Evolutionary conservation across 2,888 invertebrate species (phyloP).

Genomic region (Calephelis perditalis): DNA sequence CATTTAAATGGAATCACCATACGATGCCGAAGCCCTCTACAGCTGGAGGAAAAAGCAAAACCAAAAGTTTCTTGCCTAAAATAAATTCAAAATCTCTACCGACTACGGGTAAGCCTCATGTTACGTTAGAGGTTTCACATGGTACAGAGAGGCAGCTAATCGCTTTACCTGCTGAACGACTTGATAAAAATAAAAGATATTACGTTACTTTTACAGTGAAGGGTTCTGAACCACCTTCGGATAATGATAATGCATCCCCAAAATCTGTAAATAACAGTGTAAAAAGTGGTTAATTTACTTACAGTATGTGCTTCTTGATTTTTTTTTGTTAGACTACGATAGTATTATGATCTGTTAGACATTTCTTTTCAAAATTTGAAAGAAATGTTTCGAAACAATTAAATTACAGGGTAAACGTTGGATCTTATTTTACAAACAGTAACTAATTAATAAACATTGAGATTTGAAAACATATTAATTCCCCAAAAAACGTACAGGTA

Average conservation of each 20-base stretch:
- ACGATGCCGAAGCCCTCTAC: slow-evolving; percentile 85
- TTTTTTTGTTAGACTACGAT: no score
- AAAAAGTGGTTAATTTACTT: slow-evolving; percentile 45
- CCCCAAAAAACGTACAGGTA: no score
- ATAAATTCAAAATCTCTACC: slow-evolving; percentile 72
- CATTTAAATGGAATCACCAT: slow-evolving; percentile 86
- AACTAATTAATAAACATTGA: no score
- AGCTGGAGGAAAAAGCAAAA: slow-evolving; percentile 61
- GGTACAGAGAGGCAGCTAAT: slow-evolving; percentile 92
- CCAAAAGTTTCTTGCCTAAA: slow-evolving; percentile 82
- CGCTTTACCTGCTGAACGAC: slow-evolving; percentile 89
- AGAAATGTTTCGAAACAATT: no score
- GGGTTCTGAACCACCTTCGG: slow-evolving; percentile 80
- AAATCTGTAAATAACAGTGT: slow-evolving; percentile 61
- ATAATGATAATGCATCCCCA: slow-evolving; percentile 65
- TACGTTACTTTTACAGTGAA: slow-evolving; percentile 95
- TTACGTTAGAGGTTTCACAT: slow-evolving; percentile 89
- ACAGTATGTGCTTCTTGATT: neutral
- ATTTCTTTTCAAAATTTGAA: no score
- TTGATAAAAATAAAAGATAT: slow-evolving; percentile 93
- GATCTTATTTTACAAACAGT: no score
- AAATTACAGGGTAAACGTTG: no score
- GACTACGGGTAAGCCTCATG: slow-evolving; percentile 67
- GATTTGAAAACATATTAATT: no score
- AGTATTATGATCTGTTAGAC: no score